phyloP scores from a whole-genome alignment of 2,888 invertebrate genomes.

The Pteria penguin region DNA sequence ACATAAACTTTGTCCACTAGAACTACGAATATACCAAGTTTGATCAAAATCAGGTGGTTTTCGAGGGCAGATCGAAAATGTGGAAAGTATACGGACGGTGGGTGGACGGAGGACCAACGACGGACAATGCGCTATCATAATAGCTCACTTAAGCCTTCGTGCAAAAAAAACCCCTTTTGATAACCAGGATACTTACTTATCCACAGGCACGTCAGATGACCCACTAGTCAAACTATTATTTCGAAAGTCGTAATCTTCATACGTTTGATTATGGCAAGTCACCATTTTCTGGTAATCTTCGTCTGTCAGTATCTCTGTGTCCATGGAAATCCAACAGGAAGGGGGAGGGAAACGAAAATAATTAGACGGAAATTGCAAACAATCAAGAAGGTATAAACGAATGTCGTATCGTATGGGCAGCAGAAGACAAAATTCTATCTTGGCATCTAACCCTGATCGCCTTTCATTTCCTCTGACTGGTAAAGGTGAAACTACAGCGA shows the following conservation, averaged over 20 bases:
- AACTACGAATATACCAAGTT: too few relatives aligned
- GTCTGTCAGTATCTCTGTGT: conserved; percentile 57
- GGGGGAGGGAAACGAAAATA: conserved; percentile 63
- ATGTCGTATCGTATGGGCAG: conserved; percentile 62
- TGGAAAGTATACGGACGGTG: too few relatives aligned
- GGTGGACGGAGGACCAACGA: too few relatives aligned
- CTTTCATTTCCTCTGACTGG: conserved; percentile 31
- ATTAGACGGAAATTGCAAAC: conserved; percentile 64
- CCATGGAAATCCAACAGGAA: conserved; percentile 45
- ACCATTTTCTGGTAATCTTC: conserved; percentile 55
- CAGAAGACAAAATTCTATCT: conserved; percentile 57
- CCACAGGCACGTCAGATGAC: background rate
- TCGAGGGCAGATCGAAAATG: too few relatives aligned
- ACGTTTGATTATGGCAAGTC: conserved; percentile 58
- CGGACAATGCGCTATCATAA: too few relatives aligned
- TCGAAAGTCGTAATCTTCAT: conserved; percentile 54
- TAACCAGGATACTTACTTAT: background rate
- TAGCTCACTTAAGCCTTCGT: too few relatives aligned
- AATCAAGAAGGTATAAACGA: conserved; percentile 54
- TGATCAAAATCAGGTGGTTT: too few relatives aligned
- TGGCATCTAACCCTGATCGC: conserved; percentile 48
- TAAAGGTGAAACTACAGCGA: conserved; percentile 58
- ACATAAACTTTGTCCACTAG: too few relatives aligned
- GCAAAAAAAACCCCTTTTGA: too few relatives aligned
- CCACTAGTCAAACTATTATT: background rate